Base-by-base conservation (phyloP, 2,888 invertebrate genomes). In the Ophioninae sp. region DNA sequence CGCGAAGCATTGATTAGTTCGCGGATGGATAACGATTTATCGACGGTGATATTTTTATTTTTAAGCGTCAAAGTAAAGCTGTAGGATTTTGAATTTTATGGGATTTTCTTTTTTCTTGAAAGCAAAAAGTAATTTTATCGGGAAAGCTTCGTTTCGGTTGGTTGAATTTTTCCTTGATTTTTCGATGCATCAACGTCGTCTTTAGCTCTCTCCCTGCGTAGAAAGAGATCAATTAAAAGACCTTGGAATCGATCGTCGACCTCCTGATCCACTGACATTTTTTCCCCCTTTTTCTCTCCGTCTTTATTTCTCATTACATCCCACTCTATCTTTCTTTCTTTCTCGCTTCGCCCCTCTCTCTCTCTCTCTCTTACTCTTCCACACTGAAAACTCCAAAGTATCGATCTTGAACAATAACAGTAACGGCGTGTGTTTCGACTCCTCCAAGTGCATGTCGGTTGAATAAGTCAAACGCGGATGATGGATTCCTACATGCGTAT, bases 201-300 rank as follows among this genome's bases (percentile, higher is more conserved):
- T 39, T 7, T 39, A 5, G 5, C 39, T 39, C 39, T 39, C 39
- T 39, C 39, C 7, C 39, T 39, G 39, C 39, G 39, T 39, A 39
- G 39, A 39, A 5, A 7, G 7, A 39, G 39, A 39, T 39, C 39
- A 39, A 39, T 39, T 39, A 76, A 77, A 62, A 64, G 72, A 72
- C 72, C 67, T 75, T 76, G 68, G 20, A 64, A 37, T 72, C 68
- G 67, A 72, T 67, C 76, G 68, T 76, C 70, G 72, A 79, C 79
- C 76, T 79, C 72, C 37, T 79, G 79, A 83, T 77, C 83, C 73
- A 83, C 79, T 80, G 79, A 83, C 83, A 79, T 72, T 79, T 59
- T 83, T 68, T 59, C 62, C 57, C 20, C 75, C 41, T 72, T 61
- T 37, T n/a, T 17, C 65, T 21, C 57, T 41, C 61, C 13, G 20